These are phyloP conservation scores for Typhlichthys subterraneus DNA, from an alignment of 2,797 vertebrate species.

Conservation along the genomic window DNA sequence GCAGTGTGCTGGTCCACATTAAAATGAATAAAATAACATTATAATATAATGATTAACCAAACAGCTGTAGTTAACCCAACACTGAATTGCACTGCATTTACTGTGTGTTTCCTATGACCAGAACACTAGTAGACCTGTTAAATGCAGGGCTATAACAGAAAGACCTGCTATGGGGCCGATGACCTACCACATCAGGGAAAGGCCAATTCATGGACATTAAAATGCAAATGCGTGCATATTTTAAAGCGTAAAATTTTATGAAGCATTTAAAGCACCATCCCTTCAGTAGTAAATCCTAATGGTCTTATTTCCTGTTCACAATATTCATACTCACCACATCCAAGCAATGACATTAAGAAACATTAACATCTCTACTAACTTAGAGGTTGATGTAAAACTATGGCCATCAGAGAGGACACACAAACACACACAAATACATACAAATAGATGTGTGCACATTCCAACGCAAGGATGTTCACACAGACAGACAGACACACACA, in stretches of 20 bases:
- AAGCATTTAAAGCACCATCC: constrained; percentile 81
- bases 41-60: no score
- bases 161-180: constrained; percentile 54
- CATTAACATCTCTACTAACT: constrained; percentile 75
- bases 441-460: constrained; percentile 35
- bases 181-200: constrained; percentile 80
- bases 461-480: constrained; percentile 8
- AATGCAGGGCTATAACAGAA: constrained; percentile 29
- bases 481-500: constrained; percentile 29
- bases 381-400: constrained; percentile 66
- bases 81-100: neutral
- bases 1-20: no score
- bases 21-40: no score
- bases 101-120: constrained; percentile 2
- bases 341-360: constrained; percentile 75
- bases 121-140: constrained; percentile 1
- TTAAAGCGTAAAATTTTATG: constrained; percentile 85
- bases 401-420: constrained; percentile 52
- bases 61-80: no score
- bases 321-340: constrained; percentile 76
- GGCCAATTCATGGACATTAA: constrained; percentile 80
- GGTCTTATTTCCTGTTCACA: constrained; percentile 74
- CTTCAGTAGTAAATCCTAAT: constrained; percentile 83
- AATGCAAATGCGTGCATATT: constrained; percentile 83
- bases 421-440: constrained; percentile 29